phyloP scores from a whole-genome alignment of 2,113 vertebrate genomes.

The Nematolebias whitei region DNA sequence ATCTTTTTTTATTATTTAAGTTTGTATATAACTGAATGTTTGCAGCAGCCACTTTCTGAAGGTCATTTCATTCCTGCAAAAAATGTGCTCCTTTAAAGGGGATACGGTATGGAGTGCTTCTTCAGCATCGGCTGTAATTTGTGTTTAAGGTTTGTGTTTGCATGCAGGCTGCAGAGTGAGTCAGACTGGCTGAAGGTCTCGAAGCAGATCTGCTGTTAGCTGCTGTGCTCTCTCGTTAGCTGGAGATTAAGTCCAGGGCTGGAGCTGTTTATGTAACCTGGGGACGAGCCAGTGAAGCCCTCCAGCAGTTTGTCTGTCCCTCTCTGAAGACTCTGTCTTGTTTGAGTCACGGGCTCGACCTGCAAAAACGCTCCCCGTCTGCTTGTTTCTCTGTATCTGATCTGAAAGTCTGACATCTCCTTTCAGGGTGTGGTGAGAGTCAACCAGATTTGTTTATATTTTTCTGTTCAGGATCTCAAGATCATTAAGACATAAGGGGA shows the following conservation, averaged over 20 bases:
- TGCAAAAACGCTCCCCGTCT: conserved; percentile 44
- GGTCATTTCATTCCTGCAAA: conserved; percentile 37
- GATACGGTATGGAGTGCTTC: conserved; percentile 17
- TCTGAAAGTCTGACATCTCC: conserved; percentile 39
- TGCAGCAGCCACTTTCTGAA: conserved; percentile 4
- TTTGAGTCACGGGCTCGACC: conserved; percentile 36
- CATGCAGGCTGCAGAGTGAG: conserved; percentile 35
- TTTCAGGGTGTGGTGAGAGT: conserved; percentile 25
- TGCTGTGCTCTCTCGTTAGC: conserved; percentile 49
- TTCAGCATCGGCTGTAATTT: conserved; percentile 26
- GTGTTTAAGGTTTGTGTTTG: conserved; percentile 13
- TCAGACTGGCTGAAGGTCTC: conserved; percentile 51
- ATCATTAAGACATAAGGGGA: conserved; percentile 61
- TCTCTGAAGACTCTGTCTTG: conserved; percentile 26
- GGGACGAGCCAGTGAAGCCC: conserved; percentile 58
- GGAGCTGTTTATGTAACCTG: conserved; percentile 73
- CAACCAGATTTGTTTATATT: conserved; percentile 24
- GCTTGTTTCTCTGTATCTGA: conserved; percentile 28
- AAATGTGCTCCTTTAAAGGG: conserved; percentile 33
- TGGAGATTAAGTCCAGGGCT: conserved; percentile 67
- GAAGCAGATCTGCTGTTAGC: conserved; percentile 56
- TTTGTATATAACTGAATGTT: background rate
- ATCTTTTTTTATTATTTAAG: no score
- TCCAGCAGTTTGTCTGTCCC: conserved; percentile 47
- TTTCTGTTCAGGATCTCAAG: conserved; percentile 64